phyloP scores from a whole-genome alignment of 1,140 invertebrate species.

The Thrips palmi region DNA sequence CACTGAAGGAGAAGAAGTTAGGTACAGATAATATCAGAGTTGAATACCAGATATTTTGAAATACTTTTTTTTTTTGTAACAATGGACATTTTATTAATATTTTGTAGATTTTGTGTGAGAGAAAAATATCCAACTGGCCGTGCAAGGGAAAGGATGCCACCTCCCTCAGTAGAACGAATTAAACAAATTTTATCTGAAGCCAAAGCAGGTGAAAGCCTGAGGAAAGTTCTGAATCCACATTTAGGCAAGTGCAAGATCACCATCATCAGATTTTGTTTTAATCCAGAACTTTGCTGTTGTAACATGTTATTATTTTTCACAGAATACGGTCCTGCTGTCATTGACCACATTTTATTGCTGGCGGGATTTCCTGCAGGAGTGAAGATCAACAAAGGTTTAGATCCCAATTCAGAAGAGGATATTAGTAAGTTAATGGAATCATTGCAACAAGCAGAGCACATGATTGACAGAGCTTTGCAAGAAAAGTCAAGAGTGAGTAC shows the following conservation, averaged over 20 bases:
- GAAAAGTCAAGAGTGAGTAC: slow-evolving; percentile 10
- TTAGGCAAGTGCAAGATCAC: slow-evolving; percentile 37
- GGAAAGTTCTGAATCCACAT: slow-evolving; percentile 68
- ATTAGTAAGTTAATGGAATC: slow-evolving; percentile 44
- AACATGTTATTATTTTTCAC: slow-evolving; percentile 15
- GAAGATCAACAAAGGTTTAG: slow-evolving; percentile 45
- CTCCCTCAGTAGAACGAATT: slow-evolving; percentile 26
- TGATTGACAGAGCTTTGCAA: slow-evolving; percentile 30
- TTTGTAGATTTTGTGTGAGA: slow-evolving; percentile 62
- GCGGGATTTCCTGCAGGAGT: slow-evolving; percentile 42
- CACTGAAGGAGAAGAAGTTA: slow-evolving; percentile 81
- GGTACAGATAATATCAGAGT: too few species aligned
- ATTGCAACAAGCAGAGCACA: slow-evolving; percentile 44
- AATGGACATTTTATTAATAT: slow-evolving; percentile 8
- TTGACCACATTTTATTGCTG: slow-evolving; percentile 71
- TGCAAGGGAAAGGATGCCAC: slow-evolving; percentile 39
- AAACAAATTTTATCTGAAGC: slow-evolving; percentile 38
- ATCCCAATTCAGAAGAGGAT: slow-evolving; percentile 38
- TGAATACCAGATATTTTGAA: slow-evolving; percentile 8
- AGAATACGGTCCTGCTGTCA: slow-evolving; percentile 76
- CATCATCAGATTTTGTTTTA: background rate
- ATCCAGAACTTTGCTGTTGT: background rate
- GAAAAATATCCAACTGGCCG: slow-evolving; percentile 75
- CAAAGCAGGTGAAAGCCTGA: slow-evolving; percentile 59
- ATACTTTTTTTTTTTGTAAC: slow-evolving; percentile 9